Base-by-base conservation (phyloP, 92 coral and sea anemone genomes). In the Desmophyllum pertusum region DNA sequence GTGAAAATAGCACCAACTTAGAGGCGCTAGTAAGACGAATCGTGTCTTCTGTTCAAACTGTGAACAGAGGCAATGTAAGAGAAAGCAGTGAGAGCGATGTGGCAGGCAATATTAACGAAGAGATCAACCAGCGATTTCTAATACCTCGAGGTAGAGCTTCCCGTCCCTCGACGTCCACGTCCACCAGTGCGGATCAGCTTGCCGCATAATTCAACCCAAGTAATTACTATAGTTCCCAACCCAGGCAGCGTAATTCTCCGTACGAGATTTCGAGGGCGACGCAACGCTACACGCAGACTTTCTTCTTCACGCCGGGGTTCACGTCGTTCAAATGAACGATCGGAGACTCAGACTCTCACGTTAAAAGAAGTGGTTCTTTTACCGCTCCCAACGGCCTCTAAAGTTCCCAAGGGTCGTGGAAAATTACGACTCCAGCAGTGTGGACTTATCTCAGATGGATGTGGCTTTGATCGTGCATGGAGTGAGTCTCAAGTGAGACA, bases 1-100 rank as follows among this genome's bases (percentile, higher is more conserved):
- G n/a, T n/a, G 76, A 71, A 39, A 39, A 51, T 13, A 39, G 53
- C 52, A 23, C 37, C 25, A 71, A 71, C 52, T 71, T 71, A 8
- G 76, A 71, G 29, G 29, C 37, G 40, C 76, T 71, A 50, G 76
- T 71, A 25, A 39, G 76, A 71, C 37, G 76, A 13, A 71, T 71
- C 37, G 76, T 71, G 5, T n/a, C n/a, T n/a, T n/a, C n/a, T n/a
- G n/a, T n/a, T n/a, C 76, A 71, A 50, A 71, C 50, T 38, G 76
- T 71, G 29, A 71, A 39, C 52, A 39, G 76, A 71, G 40, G 19
- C 76, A 30, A 69, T 13, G n/a, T 51, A 21, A 39, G 76, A n/a
- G 6, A 39, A 17, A 25, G 76, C 73, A 67, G 29, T 29, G 21
- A 67, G 35, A 67, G 29, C 40, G 53, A 63, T 63, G 30, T 33